phyloP scores from a whole-genome alignment of 2,888 invertebrate species.

The Lasioglossum morio region DNA sequence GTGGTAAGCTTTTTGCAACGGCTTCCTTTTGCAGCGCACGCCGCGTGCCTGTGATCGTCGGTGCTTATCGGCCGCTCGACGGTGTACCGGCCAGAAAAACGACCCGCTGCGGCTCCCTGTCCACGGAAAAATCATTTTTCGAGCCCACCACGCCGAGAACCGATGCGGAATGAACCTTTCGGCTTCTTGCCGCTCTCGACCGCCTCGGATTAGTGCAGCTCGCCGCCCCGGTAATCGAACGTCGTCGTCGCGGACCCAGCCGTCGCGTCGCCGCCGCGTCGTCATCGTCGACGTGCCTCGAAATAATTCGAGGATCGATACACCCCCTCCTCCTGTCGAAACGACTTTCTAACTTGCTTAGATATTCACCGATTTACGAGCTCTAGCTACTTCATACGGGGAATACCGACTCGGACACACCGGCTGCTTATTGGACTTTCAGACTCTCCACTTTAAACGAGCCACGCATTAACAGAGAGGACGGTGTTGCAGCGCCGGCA shows the following conservation, averaged over 20 bases:
- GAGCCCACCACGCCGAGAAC: slow-evolving; percentile 6
- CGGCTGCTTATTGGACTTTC: slow-evolving; percentile 4
- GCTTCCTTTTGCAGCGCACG: slow-evolving; percentile 71
- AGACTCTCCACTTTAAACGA: background rate
- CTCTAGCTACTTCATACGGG: background rate
- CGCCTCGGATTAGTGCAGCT: background rate
- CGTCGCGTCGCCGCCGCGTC: too few species aligned
- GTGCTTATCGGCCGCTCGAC: slow-evolving; percentile 60
- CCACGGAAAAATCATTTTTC: slow-evolving; percentile 49
- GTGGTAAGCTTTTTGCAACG: slow-evolving; percentile 68
- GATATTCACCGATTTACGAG: background rate
- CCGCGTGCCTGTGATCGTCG: slow-evolving; percentile 61
- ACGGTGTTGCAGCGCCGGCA: background rate
- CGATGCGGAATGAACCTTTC: slow-evolving; percentile 21
- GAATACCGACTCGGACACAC: background rate
- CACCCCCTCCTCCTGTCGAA: background rate
- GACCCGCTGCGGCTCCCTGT: slow-evolving; percentile 10
- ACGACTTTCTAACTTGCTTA: slow-evolving; percentile 10
- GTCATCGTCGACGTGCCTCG: background rate
- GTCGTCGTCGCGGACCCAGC: background rate
- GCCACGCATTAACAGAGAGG: background rate
- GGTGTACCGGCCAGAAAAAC: slow-evolving; percentile 30
- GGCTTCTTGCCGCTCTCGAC: slow-evolving; percentile 22
- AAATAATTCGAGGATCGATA: slow-evolving; percentile 14
- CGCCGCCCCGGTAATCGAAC: background rate